Evolutionary conservation across 1,140 invertebrate genomes (phyloP).

Genomic region (Riptortus pedestris): DNA sequence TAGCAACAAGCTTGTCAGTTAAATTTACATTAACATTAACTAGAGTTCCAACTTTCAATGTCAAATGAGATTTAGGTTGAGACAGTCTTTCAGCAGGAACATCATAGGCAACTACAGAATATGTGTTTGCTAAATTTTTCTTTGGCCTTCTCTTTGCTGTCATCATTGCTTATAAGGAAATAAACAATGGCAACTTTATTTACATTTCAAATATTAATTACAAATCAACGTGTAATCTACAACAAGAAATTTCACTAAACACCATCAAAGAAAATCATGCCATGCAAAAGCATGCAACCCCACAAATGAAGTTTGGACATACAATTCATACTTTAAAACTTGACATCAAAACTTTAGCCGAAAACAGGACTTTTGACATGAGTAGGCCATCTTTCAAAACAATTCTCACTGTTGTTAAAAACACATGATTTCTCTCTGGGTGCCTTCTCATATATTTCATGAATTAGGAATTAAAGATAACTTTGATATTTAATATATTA

Average conservation of each 20-base stretch:
- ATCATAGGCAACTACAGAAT: not conserved
- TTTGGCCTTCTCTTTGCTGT: constrained; percentile 14
- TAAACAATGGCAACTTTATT: not conserved
- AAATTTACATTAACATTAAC: constrained; percentile 28
- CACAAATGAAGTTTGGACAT: constrained; percentile 8
- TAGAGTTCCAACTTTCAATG: constrained; percentile 26
- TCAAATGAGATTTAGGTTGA: not conserved
- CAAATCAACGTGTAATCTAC: not conserved
- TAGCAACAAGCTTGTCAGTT: constrained; percentile 22
- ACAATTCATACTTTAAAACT: constrained; percentile 5
- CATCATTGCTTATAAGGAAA: constrained; percentile 10
- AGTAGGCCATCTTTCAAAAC: constrained; percentile 12
- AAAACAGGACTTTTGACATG: not conserved
- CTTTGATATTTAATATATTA: too few relatives aligned
- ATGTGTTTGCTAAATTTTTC: constrained; percentile 14
- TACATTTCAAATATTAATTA: not conserved
- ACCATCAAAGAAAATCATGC: constrained; percentile 9
- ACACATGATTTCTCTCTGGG: too few relatives aligned
- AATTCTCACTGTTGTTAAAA: constrained; percentile 1
- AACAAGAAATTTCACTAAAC: not conserved
- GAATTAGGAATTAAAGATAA: too few relatives aligned
- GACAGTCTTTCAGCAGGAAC: not conserved
- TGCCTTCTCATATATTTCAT: too few relatives aligned
- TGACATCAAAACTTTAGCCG: not conserved
- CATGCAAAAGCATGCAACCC: constrained; percentile 14